Percentiles rank a stretch among this genome's conserved stretches.
phyloP scores from a whole-genome alignment of 37 sponge, comb jelly and placozoan genomes.

The Agelas oroides region DNA sequence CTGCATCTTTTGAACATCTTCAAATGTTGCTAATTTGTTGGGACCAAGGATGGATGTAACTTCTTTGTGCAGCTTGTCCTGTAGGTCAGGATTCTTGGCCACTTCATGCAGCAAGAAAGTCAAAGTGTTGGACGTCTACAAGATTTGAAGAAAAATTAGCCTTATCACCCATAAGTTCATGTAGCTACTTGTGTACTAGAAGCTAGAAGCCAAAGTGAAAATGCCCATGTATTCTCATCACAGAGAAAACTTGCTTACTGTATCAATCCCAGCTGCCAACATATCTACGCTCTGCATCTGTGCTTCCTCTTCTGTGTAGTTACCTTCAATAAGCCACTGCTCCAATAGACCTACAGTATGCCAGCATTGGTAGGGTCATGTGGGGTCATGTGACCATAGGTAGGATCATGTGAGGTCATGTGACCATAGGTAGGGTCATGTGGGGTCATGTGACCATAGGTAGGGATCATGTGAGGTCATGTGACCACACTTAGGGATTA shows the following conservation, averaged over 20 bases:
- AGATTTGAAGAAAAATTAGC: neutral
- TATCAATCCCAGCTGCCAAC: conserved; percentile 60
- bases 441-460: too few relatives aligned
- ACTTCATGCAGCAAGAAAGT: conserved; percentile 57
- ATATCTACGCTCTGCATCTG: conserved; percentile 30
- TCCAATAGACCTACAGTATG: conserved; percentile 31
- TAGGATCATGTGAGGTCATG: too few relatives aligned
- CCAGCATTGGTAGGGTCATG: too few relatives aligned
- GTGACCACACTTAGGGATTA: too few relatives aligned
- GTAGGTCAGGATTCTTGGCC: conserved; percentile 44
- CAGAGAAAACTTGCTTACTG: too few relatives aligned
- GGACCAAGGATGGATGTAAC: conserved; percentile 11
- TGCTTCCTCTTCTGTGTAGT: conserved; percentile 20
- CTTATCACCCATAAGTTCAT: neutral
- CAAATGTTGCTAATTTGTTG: conserved; percentile 3
- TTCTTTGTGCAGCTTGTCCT: conserved; percentile 41
- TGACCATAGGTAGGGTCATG: too few relatives aligned
- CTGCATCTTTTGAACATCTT: conserved; percentile 28
- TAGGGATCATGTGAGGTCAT: too few relatives aligned
- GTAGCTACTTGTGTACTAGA: neutral
- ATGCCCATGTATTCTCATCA: neutral
- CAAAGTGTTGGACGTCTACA: conserved; percentile 33
- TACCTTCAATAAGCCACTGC: conserved; percentile 60
- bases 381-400: neutral
- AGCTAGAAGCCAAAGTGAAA: neutral